These are phyloP conservation scores for Drosophila borealis DNA, from an alignment of 2,888 invertebrate genomes.

Conservation along the genomic window DNA sequence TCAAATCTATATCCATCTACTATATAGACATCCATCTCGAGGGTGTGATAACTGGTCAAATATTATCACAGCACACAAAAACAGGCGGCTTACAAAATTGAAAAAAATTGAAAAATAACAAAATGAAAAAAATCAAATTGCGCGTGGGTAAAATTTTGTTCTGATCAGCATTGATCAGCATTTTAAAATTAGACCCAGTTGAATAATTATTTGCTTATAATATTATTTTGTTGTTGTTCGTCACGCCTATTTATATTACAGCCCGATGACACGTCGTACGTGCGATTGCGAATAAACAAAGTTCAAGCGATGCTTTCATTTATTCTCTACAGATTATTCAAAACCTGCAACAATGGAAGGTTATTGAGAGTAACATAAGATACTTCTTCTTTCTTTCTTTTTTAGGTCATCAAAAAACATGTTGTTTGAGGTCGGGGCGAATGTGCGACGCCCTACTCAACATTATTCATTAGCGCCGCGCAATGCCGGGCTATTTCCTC, in stretches of 20 bases:
- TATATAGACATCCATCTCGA: conserved; percentile 7
- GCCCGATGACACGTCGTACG: conserved; percentile 30
- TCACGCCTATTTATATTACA: conserved; percentile 58
- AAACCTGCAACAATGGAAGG: neutral
- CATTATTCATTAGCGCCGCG: too few relatives aligned
- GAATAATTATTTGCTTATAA: conserved; percentile 53
- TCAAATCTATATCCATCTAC: conserved; percentile 5
- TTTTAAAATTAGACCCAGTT: conserved; percentile 73
- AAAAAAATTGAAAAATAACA: neutral
- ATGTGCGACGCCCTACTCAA: too few relatives aligned
- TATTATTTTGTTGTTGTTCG: conserved; percentile 23
- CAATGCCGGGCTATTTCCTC: too few relatives aligned
- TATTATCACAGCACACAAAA: conserved; percentile 13
- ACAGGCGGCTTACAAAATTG: conserved; percentile 13
- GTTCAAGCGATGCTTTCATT: neutral
- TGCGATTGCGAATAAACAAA: conserved; percentile 31
- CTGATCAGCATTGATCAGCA: conserved; percentile 50
- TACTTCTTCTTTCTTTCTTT: too few relatives aligned
- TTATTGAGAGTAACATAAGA: neutral
- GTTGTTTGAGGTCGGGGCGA: neutral
- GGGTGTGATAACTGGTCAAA: conserved; percentile 61
- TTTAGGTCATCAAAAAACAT: too few relatives aligned
- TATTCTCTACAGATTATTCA: neutral
- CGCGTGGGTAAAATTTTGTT: conserved; percentile 7
- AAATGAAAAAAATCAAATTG: neutral